Evolutionary conservation across 2,797 vertebrate genomes (phyloP), one percentile per base, ranked within the genome.

Genomic region (Poeciliopsis turneri): DNA sequence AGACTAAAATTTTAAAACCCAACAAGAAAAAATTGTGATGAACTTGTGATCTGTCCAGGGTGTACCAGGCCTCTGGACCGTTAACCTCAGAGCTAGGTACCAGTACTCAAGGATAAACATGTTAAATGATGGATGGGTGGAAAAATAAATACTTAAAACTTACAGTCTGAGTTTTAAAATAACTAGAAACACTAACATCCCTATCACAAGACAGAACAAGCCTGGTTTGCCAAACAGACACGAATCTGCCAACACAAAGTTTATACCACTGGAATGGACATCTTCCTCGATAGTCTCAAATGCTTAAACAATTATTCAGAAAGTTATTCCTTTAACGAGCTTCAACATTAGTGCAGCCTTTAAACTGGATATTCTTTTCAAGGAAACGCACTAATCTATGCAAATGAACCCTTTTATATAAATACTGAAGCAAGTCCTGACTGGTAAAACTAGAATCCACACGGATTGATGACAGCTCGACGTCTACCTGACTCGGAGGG

Each of bases 401-500:
- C 8, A 36, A 30, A 36, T 15, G 33, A 61, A 61, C 59, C 64
- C 20, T 9, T 68, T 68, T 12, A 68, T 68, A 23, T 5, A 4
- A 68, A 68, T 41, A 12, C 10, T 13, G 41, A 68, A 41, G 64
- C 36, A 68, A 41, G 23, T 25, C 36, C 64, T 68, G 18, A 45
- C 16, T 41, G 7, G 20, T 8, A 73, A 74, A 49, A 11, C 7
- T 4, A 23, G 2, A 46, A 72, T 18, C 23, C 16, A 16, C 55
- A 78, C 0, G 16, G 36, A 23, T 4, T 55, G 36, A 43, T 53
- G 25, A 28, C 18, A 23, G 36, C 28, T 66, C 9, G 57, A 23
- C 33, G 46, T 83, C 84, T 95, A 96, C 95, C 95, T 96, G 87
- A 82, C 83, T 61, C 78, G 92, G 30, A 92, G 82, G 23, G 94